Percentiles rank a stretch among this genome's conserved stretches.
Evolutionary conservation across 2,113 vertebrate species (phyloP).

Genomic region (Calidris pygmaea): DNA sequence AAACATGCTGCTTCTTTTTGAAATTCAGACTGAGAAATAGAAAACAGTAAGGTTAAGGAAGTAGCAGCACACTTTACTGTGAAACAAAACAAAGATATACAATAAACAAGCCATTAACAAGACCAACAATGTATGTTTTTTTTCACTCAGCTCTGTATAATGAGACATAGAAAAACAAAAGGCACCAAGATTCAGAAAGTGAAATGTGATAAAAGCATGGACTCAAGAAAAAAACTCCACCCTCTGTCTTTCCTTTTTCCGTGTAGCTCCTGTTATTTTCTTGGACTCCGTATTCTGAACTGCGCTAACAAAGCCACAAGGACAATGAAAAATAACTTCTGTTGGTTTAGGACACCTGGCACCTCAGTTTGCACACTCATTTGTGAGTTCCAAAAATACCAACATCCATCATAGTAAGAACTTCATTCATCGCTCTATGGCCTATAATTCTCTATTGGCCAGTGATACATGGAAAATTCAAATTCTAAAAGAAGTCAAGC

Average conservation of each 20-base stretch:
- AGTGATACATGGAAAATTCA: background rate
- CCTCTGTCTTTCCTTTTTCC: background rate
- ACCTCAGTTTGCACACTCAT: background rate
- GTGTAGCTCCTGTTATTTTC: background rate
- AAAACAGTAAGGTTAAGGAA: slow-evolving; percentile 3
- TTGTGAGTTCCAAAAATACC: background rate
- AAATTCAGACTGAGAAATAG: background rate
- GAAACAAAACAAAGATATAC: background rate
- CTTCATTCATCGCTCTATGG: background rate
- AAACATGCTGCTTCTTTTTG: background rate
- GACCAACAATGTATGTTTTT: background rate
- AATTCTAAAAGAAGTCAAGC: background rate
- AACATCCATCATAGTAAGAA: background rate
- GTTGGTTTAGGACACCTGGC: background rate
- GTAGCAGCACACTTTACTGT: background rate
- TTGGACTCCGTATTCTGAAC: background rate
- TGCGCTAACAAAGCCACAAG: background rate
- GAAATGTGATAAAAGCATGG: background rate
- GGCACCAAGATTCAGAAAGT: background rate
- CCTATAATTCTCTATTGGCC: background rate
- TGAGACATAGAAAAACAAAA: background rate
- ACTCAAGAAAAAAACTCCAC: background rate
- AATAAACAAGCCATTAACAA: background rate
- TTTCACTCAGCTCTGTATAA: background rate
- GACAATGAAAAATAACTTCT: background rate